A percentile compares a stretch with the other conserved stretches of the same genome.
Conservation (phyloP, 2,797 vertebrate species). For the Phrynocephalus guinanensis region DNA sequence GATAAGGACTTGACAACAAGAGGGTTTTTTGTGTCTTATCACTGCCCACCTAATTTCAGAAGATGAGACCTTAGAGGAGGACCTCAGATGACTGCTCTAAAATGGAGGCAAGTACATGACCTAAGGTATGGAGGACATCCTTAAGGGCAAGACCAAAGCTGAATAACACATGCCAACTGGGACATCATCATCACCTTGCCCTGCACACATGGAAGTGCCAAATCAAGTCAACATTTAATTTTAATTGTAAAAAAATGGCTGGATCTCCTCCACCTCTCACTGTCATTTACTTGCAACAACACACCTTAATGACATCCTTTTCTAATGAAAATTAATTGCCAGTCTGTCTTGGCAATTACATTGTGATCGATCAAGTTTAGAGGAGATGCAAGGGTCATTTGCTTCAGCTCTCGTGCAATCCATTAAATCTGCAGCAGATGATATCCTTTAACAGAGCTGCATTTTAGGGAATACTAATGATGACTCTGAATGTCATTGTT, state of each 20-base stretch:
- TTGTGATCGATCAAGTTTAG: slow-evolving; percentile 79
- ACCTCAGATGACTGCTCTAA: background rate
- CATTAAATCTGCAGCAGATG: slow-evolving; percentile 75
- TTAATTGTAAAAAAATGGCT: slow-evolving; percentile 69
- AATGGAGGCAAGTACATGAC: background rate
- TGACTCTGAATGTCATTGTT: slow-evolving; percentile 70
- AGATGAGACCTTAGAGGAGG: background rate
- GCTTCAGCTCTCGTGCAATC: slow-evolving; percentile 76
- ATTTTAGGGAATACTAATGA: slow-evolving; percentile 73
- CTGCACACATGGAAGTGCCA: slow-evolving; percentile 42
- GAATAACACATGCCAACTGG: slow-evolving; percentile 11
- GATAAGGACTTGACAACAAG: background rate
- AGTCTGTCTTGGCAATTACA: slow-evolving; percentile 72
- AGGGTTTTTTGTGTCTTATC: too few species aligned
- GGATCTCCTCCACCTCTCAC: slow-evolving; percentile 65
- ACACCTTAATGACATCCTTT: slow-evolving; percentile 74
- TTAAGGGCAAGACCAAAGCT: background rate
- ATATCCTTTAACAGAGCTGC: slow-evolving; percentile 76
- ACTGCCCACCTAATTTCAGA: background rate
- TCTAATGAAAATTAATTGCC: slow-evolving; percentile 82
- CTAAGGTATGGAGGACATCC: background rate
- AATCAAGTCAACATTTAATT: slow-evolving; percentile 58
- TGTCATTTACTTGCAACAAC: slow-evolving; percentile 64
- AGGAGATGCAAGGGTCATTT: slow-evolving; percentile 76
- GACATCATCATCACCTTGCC: background rate